phyloP scores from a whole-genome alignment of 2,113 vertebrate genomes.

The Pelusios castaneus region DNA sequence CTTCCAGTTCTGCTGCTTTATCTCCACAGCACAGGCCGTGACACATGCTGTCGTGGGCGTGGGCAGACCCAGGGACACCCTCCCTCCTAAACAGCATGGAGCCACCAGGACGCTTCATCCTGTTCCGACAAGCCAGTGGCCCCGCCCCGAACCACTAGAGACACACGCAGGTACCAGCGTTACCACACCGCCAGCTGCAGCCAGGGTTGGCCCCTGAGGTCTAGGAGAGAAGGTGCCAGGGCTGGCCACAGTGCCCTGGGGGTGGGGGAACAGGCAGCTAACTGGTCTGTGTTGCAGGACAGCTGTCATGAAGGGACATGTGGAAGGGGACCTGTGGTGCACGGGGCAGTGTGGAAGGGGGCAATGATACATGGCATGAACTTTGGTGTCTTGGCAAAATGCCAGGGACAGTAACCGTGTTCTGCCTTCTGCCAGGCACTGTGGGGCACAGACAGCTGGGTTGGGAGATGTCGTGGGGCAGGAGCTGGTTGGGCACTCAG shows the following conservation, averaged over 20 bases:
- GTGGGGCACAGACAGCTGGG: not conserved
- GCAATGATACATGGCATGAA: not conserved
- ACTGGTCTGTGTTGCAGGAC: not conserved
- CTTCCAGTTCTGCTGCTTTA: not conserved
- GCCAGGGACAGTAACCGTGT: not conserved
- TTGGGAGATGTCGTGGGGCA: too few relatives aligned
- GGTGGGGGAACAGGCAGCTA: too few relatives aligned
- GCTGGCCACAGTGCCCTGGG: not conserved
- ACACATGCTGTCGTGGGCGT: not conserved
- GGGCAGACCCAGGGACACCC: not conserved
- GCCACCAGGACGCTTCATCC: not conserved
- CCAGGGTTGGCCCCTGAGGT: not conserved
- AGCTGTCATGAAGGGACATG: not conserved
- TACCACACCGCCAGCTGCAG: not conserved
- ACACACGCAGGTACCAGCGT: not conserved
- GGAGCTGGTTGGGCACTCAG: not conserved
- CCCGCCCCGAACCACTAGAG: not conserved
- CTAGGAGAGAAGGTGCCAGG: too few relatives aligned
- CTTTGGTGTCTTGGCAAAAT: not conserved
- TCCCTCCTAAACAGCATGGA: not conserved
- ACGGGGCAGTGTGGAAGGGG: not conserved
- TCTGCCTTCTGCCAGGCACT: not conserved
- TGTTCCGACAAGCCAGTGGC: not conserved
- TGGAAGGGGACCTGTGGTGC: too few relatives aligned
- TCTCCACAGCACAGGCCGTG: not conserved